Evolutionary conservation across 2,113 vertebrate genomes (phyloP), one percentile per base, ranked within the genome.

Genomic region (Hymenochirus boettgeri): DNA sequence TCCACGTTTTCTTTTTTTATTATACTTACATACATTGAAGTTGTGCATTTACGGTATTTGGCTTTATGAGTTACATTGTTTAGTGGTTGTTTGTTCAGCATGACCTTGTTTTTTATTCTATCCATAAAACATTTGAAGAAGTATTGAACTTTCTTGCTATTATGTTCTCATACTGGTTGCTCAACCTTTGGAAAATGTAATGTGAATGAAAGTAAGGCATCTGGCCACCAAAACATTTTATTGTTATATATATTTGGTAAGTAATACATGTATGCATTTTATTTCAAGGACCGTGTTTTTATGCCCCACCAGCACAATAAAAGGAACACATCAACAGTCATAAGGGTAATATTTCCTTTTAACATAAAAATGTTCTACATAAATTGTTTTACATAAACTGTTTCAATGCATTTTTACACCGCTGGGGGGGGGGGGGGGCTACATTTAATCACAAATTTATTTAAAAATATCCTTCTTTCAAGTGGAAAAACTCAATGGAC

Each of bases 51-150:
- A 35, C 33, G 15, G 15, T 13, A 35, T 35, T 35, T 35, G 10
- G 15, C 8, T 21, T 48, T 23, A 11, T 48, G 46, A 22, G 46
- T 48, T 12, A 48, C 39, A n/a, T 17, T 48, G 46, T 22, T 48
- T 22, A 13, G 8, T 11, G 8, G 21, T n/a, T 48, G 46, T 48
- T 48, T 48, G 9, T 23, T 7, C 46, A 48, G 21, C 8, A 21
- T 48, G 46, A 48, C 46, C 46, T 48, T 23, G 18, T 48, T 48
- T 48, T 48, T 22, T 48, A 22, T 48, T 48, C 46, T 48, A 22
- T 48, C 46, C 13, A 48, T 23, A 48, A 48, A 48, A 19, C 46
- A 48, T 22, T 48, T 23, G 7, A 23, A 48, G 19, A 48, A 48
- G 9, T 48, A 48, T 48, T 23, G 21, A 48, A 48, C 46, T 21